Percentiles rank a stretch among this genome's conserved stretches.
Evolutionary conservation across 2,888 invertebrate species (phyloP).

Genomic region (Eurois occulta): DNA sequence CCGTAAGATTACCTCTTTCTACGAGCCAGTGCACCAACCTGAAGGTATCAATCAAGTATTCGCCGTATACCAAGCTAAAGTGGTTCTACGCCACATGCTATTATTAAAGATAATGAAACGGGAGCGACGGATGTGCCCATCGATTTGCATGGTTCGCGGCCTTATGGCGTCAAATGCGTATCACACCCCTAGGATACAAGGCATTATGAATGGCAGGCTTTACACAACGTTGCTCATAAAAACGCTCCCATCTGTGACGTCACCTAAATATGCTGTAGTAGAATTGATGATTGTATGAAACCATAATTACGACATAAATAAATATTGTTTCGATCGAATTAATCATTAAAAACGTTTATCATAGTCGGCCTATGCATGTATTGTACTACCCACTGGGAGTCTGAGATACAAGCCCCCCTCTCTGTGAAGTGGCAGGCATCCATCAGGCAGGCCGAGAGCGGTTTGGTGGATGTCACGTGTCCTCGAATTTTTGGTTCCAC

Average conservation of each 20-base stretch:
- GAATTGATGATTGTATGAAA: not conserved
- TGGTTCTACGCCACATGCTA: not conserved
- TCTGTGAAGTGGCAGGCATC: not conserved
- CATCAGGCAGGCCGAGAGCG: not conserved
- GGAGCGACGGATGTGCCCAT: slow-evolving; percentile 18
- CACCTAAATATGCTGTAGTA: not conserved
- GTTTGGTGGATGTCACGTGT: not conserved
- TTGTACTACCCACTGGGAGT: not conserved
- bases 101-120: slow-evolving; percentile 24
- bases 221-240: slow-evolving; percentile 18
- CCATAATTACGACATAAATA: not conserved
- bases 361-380: not conserved
- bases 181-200: slow-evolving; percentile 6
- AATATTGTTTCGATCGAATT: not conserved
- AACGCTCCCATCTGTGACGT: not conserved
- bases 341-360: not conserved
- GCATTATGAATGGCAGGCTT: not conserved
- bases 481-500: not conserved
- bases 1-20: not conserved
- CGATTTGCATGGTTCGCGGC: slow-evolving; percentile 18
- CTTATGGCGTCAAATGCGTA: slow-evolving; percentile 23
- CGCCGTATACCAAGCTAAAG: not conserved
- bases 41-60: slow-evolving; percentile 19
- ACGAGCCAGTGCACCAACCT: not conserved
- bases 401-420: not conserved